Evolutionary conservation across 1,140 invertebrate genomes (phyloP), one percentile per base, ranked within the genome.

Genomic region (Gonioctena quinquepunctata): DNA sequence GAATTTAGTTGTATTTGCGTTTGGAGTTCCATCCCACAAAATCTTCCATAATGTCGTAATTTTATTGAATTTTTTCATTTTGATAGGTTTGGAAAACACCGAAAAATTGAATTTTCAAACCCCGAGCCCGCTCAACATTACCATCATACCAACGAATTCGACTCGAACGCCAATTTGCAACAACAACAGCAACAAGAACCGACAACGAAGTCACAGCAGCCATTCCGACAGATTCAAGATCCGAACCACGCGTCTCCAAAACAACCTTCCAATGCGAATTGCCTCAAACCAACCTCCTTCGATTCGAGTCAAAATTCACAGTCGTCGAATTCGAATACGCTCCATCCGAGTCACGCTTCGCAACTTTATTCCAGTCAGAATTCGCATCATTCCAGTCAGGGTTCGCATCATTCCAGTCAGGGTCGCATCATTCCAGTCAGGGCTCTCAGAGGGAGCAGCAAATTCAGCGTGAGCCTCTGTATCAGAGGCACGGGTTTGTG

Each of bases 61-160:
- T 56, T 33, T 57, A 48, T 28, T 18, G 3, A 61, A 25, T 3
- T 50, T 66, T 16, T 57, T 76, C 13, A n/a, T n/a, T n/a, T 42
- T 42, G 33, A 1, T 64, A 87, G 87, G 79, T 93, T 94, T 84
- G 92, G 92, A 16, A 93, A 93, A 80, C 90, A 92, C 75, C 84
- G 91, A 66, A 93, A 93, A 82, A 88, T 90, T 69, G 87, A 79
- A 63, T 80, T 77, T 77, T 81, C 23, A 84, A 84, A 76, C 79
- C 78, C 19, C 70, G 87, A 69, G 79, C 86, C 73, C 7, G 66
- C 68, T 11, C 79, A 80, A 52, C 75, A 79, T 56, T 82, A 82
- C 64, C 77, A 81, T 48, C 75, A 77, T 16, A 71, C 28, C 0
- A 71, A 68, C 3, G 80, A 81, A 54, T 81, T 81, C 57, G 79